These are phyloP conservation scores for Dasysyrphus albostriatus DNA, from an alignment of 2,888 invertebrate genomes.

Conservation along the genomic window DNA sequence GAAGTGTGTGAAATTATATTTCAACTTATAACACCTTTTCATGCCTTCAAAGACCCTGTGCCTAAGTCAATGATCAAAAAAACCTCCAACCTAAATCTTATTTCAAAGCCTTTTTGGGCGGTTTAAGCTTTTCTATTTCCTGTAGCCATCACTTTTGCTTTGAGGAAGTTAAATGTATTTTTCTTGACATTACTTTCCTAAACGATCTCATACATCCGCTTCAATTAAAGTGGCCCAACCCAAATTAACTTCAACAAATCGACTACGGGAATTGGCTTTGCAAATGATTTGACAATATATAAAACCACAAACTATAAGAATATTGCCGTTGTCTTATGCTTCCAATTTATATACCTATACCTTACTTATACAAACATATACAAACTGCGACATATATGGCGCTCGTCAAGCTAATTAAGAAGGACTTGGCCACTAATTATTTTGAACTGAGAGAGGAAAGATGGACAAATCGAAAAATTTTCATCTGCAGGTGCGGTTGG, in stretches of 20 bases:
- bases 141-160: not conserved
- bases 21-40: no score
- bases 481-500: constrained; percentile 72
- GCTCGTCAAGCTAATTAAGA: constrained; percentile 76
- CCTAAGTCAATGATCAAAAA: no score
- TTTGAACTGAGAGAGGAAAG: constrained; percentile 73
- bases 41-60: no score
- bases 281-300: constrained; percentile 51
- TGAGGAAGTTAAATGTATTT: not conserved
- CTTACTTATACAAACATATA: not conserved
- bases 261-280: constrained; percentile 36
- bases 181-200: constrained; percentile 25
- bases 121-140: no score
- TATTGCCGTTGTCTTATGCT: constrained; percentile 31
- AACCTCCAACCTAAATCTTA: no score
- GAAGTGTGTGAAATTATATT: no score
- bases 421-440: constrained; percentile 76
- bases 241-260: constrained; percentile 60
- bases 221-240: constrained; percentile 49
- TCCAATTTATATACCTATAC: constrained; percentile 5
- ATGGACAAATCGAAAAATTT: constrained; percentile 73
- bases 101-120: no score
- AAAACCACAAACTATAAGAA: constrained; percentile 38
- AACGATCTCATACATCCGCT: constrained; percentile 26
- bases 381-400: constrained; percentile 68